These are phyloP conservation scores for Charina bottae DNA, from an alignment of 2,113 vertebrate genomes.

Conservation along the genomic window DNA sequence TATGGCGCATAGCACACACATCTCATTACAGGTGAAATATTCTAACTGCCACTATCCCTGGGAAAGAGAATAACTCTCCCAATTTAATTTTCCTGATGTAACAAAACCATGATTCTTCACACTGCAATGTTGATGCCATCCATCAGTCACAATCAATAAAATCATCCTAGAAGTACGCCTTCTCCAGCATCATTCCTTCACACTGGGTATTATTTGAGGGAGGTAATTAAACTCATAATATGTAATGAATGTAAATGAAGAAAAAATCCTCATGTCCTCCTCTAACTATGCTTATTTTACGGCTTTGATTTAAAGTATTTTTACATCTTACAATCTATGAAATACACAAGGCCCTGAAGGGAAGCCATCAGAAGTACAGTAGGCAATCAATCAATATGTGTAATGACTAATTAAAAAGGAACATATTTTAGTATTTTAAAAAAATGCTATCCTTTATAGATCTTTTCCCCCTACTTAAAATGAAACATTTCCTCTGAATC, in stretches of 20 bases:
- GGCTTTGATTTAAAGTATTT: slow-evolving; percentile 77
- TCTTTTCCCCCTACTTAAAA: slow-evolving; percentile 61
- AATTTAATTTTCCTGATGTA: slow-evolving; percentile 91
- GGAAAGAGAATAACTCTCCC: slow-evolving; percentile 89
- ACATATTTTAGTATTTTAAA: slow-evolving; percentile 70
- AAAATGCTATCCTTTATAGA: slow-evolving; percentile 64
- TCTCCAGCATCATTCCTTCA: slow-evolving; percentile 74
- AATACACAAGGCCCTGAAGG: slow-evolving; percentile 68
- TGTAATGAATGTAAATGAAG: slow-evolving; percentile 85
- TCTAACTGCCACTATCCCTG: slow-evolving; percentile 91
- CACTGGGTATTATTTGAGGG: slow-evolving; percentile 77
- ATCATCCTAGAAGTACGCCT: slow-evolving; percentile 79
- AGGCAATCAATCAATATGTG: slow-evolving; percentile 67
- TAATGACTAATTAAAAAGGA: slow-evolving; percentile 73
- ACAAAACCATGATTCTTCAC: slow-evolving; percentile 89
- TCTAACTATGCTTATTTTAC: slow-evolving; percentile 78
- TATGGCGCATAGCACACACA: slow-evolving; percentile 92
- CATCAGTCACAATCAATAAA: slow-evolving; percentile 90
- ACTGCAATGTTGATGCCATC: slow-evolving; percentile 88
- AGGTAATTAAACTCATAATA: slow-evolving; percentile 86
- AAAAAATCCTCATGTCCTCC: slow-evolving; percentile 73
- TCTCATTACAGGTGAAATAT: slow-evolving; percentile 98
- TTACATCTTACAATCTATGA: slow-evolving; percentile 69
- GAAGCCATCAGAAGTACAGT: slow-evolving; percentile 66
- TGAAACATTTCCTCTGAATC: slow-evolving; percentile 50